Evolutionary conservation across 1,140 invertebrate species (phyloP).

Genomic region (Drosophila fuyamai): DNA sequence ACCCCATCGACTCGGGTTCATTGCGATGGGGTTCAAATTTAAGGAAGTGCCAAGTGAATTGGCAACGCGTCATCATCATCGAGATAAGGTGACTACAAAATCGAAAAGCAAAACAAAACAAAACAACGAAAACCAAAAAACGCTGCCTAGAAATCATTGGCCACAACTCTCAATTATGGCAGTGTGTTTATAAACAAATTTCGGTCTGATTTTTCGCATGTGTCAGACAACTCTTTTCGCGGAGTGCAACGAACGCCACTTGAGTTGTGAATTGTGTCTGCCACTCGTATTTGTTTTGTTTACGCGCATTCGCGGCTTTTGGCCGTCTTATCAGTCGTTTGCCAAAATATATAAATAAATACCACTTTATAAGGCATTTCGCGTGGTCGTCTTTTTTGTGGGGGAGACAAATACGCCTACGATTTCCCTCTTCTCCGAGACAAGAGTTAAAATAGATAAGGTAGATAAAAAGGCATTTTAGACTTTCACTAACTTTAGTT

Average conservation of each 20-base stretch:
- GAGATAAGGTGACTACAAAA: constrained; percentile 37
- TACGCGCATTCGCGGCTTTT: constrained; percentile 54
- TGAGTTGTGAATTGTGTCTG: constrained; percentile 12
- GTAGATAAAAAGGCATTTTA: constrained; percentile 3
- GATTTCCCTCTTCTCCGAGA: constrained; percentile 1
- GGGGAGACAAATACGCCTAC: constrained; percentile 22
- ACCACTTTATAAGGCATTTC: constrained; percentile 18
- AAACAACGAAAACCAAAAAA: neutral
- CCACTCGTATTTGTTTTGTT: constrained; percentile 71
- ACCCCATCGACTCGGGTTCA: constrained; percentile 54
- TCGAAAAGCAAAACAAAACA: constrained; percentile 13
- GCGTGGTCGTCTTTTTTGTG: constrained; percentile 24
- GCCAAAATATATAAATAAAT: constrained; percentile 45
- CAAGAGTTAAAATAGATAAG: constrained; percentile 20
- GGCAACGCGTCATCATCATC: constrained; percentile 43
- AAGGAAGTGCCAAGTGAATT: constrained; percentile 62
- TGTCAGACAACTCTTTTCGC: constrained; percentile 51
- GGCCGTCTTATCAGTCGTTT: constrained; percentile 67
- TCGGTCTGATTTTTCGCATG: constrained; percentile 35
- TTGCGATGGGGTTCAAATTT: constrained; percentile 67
- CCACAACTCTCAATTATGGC: constrained; percentile 27
- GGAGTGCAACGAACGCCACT: constrained; percentile 70
- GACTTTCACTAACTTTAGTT: constrained; percentile 19
- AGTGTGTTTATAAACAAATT: constrained; percentile 16
- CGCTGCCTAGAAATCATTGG: constrained; percentile 37